phyloP scores from a whole-genome alignment of 2,888 invertebrate genomes.

The Sarcophaga variegata region DNA sequence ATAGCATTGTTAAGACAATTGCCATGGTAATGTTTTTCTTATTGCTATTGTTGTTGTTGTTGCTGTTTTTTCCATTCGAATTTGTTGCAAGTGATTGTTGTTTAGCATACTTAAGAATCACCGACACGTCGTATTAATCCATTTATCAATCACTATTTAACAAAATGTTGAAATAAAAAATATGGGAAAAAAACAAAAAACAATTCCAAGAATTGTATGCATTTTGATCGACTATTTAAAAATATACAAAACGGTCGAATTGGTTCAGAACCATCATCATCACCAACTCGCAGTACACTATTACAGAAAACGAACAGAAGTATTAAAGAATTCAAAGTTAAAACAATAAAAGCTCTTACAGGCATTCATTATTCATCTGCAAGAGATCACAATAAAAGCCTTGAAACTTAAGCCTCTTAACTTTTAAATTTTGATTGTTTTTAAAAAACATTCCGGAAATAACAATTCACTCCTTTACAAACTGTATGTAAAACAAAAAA shows the following conservation, averaged over 20 bases:
- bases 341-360: too few species aligned
- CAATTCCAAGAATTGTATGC: constrained; percentile 65
- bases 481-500: not conserved
- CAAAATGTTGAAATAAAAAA: constrained; percentile 19
- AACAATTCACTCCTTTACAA: constrained; percentile 30
- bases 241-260: constrained; percentile 41
- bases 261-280: constrained; percentile 51
- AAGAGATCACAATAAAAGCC: not conserved
- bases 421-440: too few species aligned
- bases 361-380: too few species aligned
- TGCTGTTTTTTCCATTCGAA: constrained; percentile 25
- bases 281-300: not conserved
- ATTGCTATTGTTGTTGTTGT: too few species aligned
- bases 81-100: constrained; percentile 45
- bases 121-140: constrained; percentile 69
- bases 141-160: constrained; percentile 69
- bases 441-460: not conserved
- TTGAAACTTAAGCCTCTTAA: too few species aligned
- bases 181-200: not conserved
- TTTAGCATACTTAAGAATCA: constrained; percentile 57
- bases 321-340: not conserved
- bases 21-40: too few species aligned
- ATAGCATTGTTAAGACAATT: not conserved
- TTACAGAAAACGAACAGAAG: constrained; percentile 25
- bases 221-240: constrained; percentile 37